Percentiles rank a stretch among this genome's conserved stretches.
These are phyloP conservation scores for Athene noctua DNA, from an alignment of 2,113 vertebrate genomes.

Conservation along the genomic window DNA sequence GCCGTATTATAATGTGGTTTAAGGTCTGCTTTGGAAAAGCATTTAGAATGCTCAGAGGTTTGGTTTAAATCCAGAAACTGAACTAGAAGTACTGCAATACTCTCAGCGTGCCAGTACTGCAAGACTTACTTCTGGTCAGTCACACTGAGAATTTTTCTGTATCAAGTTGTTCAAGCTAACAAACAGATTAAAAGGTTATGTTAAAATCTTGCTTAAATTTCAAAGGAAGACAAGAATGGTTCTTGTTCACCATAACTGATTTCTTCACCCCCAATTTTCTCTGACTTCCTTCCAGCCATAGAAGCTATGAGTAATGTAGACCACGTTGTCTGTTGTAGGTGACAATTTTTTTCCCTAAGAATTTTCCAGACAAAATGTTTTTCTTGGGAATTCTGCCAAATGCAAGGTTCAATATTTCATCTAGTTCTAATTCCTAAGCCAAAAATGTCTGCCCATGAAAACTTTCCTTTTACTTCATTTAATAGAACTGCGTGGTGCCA, in stretches of 20 bases:
- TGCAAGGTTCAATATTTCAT: neutral
- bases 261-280: neutral
- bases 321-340: fast-evolving
- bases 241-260: neutral
- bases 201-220: neutral
- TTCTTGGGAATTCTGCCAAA: neutral
- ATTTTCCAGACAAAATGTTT: neutral
- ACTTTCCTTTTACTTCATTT: neutral
- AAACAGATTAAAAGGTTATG: neutral
- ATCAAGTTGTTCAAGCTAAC: neutral
- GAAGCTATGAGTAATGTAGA: neutral
- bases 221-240: neutral
- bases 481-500: neutral
- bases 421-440: neutral
- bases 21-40: neutral
- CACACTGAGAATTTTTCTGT: neutral
- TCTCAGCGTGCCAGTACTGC: neutral
- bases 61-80: neutral
- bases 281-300: neutral
- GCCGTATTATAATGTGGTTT: neutral
- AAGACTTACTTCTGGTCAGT: neutral
- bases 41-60: neutral
- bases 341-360: neutral
- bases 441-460: neutral
- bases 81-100: neutral